Evolutionary conservation across 2,113 vertebrate genomes (phyloP).

Genomic region (Podilymbus podiceps): DNA sequence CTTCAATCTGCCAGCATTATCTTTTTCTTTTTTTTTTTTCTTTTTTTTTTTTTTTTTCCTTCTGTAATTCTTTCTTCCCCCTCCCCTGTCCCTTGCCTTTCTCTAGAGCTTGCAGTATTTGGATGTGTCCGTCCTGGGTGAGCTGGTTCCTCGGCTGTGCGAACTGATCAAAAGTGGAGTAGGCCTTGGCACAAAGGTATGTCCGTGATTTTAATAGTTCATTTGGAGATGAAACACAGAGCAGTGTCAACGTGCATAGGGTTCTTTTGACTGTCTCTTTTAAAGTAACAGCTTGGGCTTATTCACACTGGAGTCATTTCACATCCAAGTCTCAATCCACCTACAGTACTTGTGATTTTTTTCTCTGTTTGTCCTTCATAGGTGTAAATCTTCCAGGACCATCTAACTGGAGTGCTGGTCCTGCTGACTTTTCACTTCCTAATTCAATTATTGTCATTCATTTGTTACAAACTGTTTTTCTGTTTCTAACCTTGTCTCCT

Average conservation of each 20-base stretch:
- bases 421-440: not conserved
- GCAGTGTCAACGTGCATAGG: not conserved
- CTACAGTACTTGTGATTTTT: not conserved
- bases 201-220: not conserved
- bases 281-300: not conserved
- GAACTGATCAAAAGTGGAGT: conserved; percentile 94
- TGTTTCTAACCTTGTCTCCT: not conserved
- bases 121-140: conserved; percentile 88
- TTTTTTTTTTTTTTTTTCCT: not conserved
- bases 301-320: not conserved
- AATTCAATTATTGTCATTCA: not conserved
- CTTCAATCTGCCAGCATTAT: not conserved
- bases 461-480: not conserved
- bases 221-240: not conserved
- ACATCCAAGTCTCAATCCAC: not conserved
- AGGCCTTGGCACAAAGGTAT: conserved; percentile 95
- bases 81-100: not conserved
- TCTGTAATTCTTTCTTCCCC: too few relatives aligned
- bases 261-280: not conserved
- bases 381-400: not conserved
- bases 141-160: conserved; percentile 91
- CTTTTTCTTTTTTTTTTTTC: not conserved
- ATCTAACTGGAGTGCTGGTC: not conserved
- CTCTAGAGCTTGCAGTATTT: conserved; percentile 93
- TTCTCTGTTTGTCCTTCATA: not conserved